Percentiles rank a stretch among this genome's conserved stretches.
phyloP scores from a whole-genome alignment of 1,140 invertebrate species.

The Acromyrmex heyeri region DNA sequence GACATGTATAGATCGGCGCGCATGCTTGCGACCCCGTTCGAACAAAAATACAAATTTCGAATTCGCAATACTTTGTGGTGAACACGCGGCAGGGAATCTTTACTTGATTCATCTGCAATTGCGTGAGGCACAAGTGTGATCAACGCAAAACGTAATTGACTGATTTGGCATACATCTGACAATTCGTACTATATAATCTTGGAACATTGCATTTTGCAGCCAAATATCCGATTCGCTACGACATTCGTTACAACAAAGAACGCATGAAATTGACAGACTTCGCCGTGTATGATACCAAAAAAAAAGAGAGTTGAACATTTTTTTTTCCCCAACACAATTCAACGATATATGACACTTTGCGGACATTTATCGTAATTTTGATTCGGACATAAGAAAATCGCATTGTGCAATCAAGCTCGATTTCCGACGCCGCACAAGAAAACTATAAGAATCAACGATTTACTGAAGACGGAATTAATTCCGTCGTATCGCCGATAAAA shows the following conservation, averaged over 20 bases:
- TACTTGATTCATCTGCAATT: background rate
- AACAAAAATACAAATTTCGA: constrained; percentile 59
- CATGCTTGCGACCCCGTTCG: constrained; percentile 23
- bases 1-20: constrained; percentile 47
- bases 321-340: background rate
- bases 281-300: too few species aligned
- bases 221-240: background rate
- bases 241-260: background rate
- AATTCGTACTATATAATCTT: background rate
- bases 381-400: background rate
- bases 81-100: background rate
- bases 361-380: background rate
- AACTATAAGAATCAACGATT: background rate
- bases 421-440: background rate
- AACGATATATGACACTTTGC: background rate
- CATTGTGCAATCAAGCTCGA: background rate
- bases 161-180: background rate
- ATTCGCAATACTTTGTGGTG: constrained; percentile 11
- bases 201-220: background rate
- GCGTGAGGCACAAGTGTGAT: background rate
- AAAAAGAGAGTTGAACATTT: background rate
- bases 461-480: background rate
- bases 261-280: background rate
- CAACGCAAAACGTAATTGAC: background rate
- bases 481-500: constrained; percentile 41